Evolutionary conservation across 2,888 invertebrate species (phyloP).

Genomic region (Eupithecia exiguata): DNA sequence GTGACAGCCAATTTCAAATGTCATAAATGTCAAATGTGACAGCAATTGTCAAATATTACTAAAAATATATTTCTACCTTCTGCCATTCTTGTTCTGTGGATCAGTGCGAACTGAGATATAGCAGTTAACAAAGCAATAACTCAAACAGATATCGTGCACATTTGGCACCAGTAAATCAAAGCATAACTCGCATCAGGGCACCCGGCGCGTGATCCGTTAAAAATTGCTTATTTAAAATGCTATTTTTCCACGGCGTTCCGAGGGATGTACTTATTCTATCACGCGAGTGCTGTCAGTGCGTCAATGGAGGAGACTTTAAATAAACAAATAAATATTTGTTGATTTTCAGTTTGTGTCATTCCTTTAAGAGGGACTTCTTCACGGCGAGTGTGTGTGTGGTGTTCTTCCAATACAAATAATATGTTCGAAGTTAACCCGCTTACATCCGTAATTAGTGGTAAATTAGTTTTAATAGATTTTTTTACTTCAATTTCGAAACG

Average conservation of each 20-base stretch:
- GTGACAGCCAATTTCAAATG: too few relatives aligned
- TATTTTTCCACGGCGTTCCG: constrained; percentile 59
- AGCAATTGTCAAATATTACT: too few relatives aligned
- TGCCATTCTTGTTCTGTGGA: background rate
- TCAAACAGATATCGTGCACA: constrained; percentile 72
- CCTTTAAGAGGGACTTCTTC: too few relatives aligned
- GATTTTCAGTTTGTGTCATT: too few relatives aligned
- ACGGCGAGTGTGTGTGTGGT: too few relatives aligned
- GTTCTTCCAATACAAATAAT: too few relatives aligned
- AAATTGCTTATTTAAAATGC: constrained; percentile 76
- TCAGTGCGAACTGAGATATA: constrained; percentile 33
- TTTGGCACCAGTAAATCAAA: constrained; percentile 75
- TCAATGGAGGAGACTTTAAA: constrained; percentile 34
- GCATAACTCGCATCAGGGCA: constrained; percentile 48
- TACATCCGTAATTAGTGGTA: too few relatives aligned
- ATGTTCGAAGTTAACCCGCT: too few relatives aligned
- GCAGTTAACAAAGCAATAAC: constrained; percentile 63
- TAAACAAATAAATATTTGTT: too few relatives aligned
- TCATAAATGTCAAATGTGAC: too few relatives aligned
- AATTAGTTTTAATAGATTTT: background rate
- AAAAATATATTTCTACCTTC: background rate
- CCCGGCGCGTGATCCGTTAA: constrained; percentile 70
- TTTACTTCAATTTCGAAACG: background rate
- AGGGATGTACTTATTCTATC: constrained; percentile 57
- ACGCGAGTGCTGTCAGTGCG: constrained; percentile 44